Evolutionary conservation across 2,113 vertebrate species (phyloP).

Genomic region (Corythaeola cristata): DNA sequence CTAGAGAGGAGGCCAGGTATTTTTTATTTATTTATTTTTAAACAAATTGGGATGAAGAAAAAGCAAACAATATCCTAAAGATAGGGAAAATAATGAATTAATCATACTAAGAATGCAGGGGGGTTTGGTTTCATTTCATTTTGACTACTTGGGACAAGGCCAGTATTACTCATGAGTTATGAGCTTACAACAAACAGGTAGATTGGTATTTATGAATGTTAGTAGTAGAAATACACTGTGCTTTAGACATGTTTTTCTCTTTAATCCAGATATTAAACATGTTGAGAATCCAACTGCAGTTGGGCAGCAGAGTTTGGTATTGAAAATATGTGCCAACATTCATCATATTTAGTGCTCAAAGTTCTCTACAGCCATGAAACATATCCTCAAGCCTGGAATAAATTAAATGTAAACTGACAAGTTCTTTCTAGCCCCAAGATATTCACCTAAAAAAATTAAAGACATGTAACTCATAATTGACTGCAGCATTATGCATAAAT

Average conservation of each 20-base stretch:
- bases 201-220: not conserved
- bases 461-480: not conserved
- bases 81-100: not conserved
- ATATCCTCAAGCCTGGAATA: slow-evolving; percentile 18
- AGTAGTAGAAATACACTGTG: not conserved
- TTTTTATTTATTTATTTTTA: not conserved
- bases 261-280: not conserved
- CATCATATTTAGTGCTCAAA: slow-evolving; percentile 11
- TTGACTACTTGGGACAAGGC: not conserved
- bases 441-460: slow-evolving; percentile 26
- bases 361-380: not conserved
- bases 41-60: not conserved
- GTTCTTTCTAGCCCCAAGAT: slow-evolving; percentile 5
- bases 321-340: not conserved
- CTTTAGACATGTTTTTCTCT: not conserved
- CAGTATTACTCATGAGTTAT: not conserved
- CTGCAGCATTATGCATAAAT: slow-evolving; percentile 18
- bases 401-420: slow-evolving; percentile 50
- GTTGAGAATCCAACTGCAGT: not conserved
- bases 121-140: not conserved
- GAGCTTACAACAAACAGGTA: not conserved
- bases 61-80: not conserved
- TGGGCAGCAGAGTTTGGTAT: not conserved
- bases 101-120: not conserved
- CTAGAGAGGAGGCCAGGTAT: not conserved